Evolutionary conservation across 2,113 vertebrate species (phyloP).

Genomic region (Notechis scutatus): DNA sequence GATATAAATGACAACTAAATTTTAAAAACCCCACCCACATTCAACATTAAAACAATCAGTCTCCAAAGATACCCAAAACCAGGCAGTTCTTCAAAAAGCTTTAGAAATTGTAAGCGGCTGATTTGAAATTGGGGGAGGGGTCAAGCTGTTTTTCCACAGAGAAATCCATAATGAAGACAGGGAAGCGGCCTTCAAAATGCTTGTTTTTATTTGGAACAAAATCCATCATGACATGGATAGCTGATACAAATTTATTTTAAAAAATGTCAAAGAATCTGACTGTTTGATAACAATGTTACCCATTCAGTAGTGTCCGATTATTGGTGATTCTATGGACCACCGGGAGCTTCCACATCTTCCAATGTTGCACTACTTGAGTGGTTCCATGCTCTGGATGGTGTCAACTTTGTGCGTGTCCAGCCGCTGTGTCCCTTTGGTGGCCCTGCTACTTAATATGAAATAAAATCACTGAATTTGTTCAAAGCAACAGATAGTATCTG

Average conservation of each 20-base stretch:
- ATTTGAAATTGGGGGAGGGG: no score
- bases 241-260: not conserved
- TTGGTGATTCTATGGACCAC: no score
- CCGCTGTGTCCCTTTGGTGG: no score
- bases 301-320: no score
- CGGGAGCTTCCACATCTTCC: no score
- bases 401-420: no score
- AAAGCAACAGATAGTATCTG: not conserved
- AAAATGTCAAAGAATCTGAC: not conserved
- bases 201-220: not conserved
- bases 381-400: no score
- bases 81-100: not conserved
- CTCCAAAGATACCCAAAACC: not conserved
- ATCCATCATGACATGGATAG: not conserved
- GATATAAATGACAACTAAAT: not conserved
- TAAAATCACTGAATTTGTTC: not conserved
- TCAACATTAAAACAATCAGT: not conserved
- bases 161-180: not conserved
- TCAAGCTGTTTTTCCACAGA: not conserved
- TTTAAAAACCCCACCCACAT: not conserved
- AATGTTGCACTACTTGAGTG: no score
- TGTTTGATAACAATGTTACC: no score
- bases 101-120: not conserved
- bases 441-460: not conserved
- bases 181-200: not conserved